Percentiles rank a stretch among this genome's conserved stretches.
Evolutionary conservation across 1,140 invertebrate genomes (phyloP).

Genomic region (Coenobita brevimanus): DNA sequence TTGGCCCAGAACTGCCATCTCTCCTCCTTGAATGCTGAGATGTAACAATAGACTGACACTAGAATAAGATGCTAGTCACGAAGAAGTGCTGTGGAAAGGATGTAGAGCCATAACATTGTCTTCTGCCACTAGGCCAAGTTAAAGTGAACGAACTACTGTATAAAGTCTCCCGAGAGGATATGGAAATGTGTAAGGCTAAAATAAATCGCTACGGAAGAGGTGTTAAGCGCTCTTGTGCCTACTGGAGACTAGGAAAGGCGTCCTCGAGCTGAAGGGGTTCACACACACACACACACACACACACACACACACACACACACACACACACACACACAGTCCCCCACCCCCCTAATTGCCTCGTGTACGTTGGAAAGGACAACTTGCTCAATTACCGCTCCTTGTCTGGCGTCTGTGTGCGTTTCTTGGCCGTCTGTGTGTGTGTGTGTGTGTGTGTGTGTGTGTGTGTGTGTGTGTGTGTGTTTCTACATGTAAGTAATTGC

Average conservation of each 20-base stretch:
- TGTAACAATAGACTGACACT: too few relatives aligned
- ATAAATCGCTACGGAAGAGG: too few relatives aligned
- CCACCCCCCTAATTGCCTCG: neutral
- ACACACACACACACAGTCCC: neutral
- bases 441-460: neutral
- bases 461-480: neutral
- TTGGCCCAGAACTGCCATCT: too few relatives aligned
- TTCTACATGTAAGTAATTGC: neutral
- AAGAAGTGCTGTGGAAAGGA: too few relatives aligned
- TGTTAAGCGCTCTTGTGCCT: neutral
- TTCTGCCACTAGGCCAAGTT: too few relatives aligned
- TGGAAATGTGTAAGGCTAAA: too few relatives aligned
- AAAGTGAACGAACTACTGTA: too few relatives aligned
- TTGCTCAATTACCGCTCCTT: constrained; percentile 6
- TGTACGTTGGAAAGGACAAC: neutral
- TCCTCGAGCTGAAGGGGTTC: too few relatives aligned
- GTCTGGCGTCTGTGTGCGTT: neutral
- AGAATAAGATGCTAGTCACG: too few relatives aligned
- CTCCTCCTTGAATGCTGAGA: too few relatives aligned
- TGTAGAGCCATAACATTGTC: too few relatives aligned
- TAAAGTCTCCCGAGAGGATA: too few relatives aligned
- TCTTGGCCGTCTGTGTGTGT: neutral
- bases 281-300: neutral
- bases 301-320: neutral
- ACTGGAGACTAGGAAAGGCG: neutral